Base-by-base conservation (phyloP, 2,113 vertebrate genomes). In the Ceyx margarethae region DNA sequence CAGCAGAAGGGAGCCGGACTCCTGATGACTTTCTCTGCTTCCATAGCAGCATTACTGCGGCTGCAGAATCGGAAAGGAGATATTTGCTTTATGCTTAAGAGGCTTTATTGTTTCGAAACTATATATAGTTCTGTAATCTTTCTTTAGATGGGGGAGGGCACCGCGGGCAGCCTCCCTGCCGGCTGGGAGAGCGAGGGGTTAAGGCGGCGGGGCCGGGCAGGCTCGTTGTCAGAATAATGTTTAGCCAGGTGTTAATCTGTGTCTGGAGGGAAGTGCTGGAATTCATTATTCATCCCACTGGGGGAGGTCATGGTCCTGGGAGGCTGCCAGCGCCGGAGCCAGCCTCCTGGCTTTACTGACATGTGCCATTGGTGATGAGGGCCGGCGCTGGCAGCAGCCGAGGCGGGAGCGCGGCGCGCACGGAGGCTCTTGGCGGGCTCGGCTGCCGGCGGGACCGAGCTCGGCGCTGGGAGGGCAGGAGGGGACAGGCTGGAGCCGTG, bases 201-300 rank as follows among this genome's bases (percentile, higher is more conserved):
- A 97, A 97, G 50, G 37, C 28, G 19, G 72, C 71, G 61, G 50
- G 35, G 77, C 66, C 10, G 90, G 89, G 83, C 88, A 51, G 17
- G 89, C 89, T 93, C 94, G 57, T 95, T 97, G 97, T 97, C 97
- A 97, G 94, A 97, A 95, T 96, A 89, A 97, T 98, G 97, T 98
- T 97, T 97, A 97, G 95, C 97, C 98, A 98, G 97, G 97, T 98
- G 98, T 97, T 98, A 97, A 97, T 97, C 96, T 62, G 91, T 96
- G 96, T 97, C 97, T 96, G 90, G 56, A 97, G 96, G 97, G 94
- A 94, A 97, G 95, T 40, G 81, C 95, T 97, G 96, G 97, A 96
- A 97, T 97, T 97, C 91, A 96, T 98, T 97, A 97, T 97, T 97
- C 95, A 96, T 97, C 89, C 94, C 79, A 19, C 77, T 57, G 92